Base-by-base conservation (phyloP, 2,888 invertebrate species). In the Epicampocera succincta region DNA sequence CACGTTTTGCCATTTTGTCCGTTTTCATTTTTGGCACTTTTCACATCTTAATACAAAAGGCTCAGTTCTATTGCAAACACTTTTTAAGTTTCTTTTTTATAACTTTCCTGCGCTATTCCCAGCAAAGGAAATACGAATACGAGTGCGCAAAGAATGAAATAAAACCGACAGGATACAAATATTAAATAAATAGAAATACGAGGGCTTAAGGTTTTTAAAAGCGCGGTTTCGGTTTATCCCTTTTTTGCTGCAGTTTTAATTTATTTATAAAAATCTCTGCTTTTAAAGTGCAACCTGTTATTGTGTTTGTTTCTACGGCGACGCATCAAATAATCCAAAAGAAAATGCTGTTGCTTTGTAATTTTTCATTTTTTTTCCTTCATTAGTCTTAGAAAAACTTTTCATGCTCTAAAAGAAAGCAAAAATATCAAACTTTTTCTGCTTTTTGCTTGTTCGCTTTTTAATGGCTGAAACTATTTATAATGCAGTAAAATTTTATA, bases 1-100 rank as follows among this genome's bases (percentile, higher is more conserved):
- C 78, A 82, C 78, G 82, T 82, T 78, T 71, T 66, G 71, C 71
- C 74, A 75, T 82, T 82, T 82, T 82, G 82, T 82, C 78, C 69
- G 48, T 77, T 76, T 81, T 72, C 63, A 76, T 82, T 78, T 33
- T 78, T 78, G 78, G 78, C 78, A 71, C 78, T 78, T 78, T 71
- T 78, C 66, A 65, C 74, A 72, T 52, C 74, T 48, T 29, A 38
- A 46, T 21, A 76, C 52, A 54, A 76, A 76, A 69, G 69, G 52
- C 61, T 69, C 61, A 61, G 38, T 40, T 61, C 63, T 56, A 15
- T 60, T 29, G 2, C 44, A 33, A 33, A 25, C 38, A 38, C 11
- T 61, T 54, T 52, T 42, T 44, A 19, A 19, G 1, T 40, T 33
- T 52, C n/a, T 44, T 33, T 11, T 21, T 19, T 19, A 33, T 8